phyloP scores from a whole-genome alignment of 2,888 invertebrate genomes.

The Osmoderma eremita region DNA sequence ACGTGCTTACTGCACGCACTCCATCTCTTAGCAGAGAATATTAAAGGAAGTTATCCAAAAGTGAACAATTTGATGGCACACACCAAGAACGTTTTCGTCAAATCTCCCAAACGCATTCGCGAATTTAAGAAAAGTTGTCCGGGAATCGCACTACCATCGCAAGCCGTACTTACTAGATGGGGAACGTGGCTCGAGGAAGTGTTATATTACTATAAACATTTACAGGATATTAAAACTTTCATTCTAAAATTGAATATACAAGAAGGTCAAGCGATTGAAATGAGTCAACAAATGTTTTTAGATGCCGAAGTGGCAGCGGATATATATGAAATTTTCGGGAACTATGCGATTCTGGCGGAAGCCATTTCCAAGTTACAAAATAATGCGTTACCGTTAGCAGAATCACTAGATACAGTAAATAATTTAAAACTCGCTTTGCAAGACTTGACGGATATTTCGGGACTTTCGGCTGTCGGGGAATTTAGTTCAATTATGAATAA shows the following conservation, averaged over 20 bases:
- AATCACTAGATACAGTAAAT: not conserved
- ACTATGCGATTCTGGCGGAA: not conserved
- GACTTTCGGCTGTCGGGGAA: too few relatives aligned
- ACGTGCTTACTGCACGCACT: not conserved
- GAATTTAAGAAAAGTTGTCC: not conserved
- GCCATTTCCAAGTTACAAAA: not conserved
- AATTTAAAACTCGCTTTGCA: too few relatives aligned
- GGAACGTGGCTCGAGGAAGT: slow-evolving; percentile 1
- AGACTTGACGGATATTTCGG: too few relatives aligned
- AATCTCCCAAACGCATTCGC: not conserved
- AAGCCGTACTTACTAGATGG: not conserved
- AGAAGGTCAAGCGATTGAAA: not conserved
- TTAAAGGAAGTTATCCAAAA: not conserved
- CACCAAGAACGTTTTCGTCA: not conserved
- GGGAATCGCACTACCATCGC: not conserved
- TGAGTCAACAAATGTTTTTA: not conserved
- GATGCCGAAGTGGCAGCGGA: not conserved
- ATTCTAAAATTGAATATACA: not conserved
- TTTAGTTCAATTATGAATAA: too few relatives aligned
- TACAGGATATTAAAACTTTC: not conserved
- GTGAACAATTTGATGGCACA: not conserved
- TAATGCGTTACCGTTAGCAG: not conserved
- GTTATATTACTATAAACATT: not conserved
- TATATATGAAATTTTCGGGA: not conserved
- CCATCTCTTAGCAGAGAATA: not conserved